These are phyloP conservation scores for Brachymystax lenok DNA, from an alignment of 2,797 vertebrate species.

Conservation along the genomic window DNA sequence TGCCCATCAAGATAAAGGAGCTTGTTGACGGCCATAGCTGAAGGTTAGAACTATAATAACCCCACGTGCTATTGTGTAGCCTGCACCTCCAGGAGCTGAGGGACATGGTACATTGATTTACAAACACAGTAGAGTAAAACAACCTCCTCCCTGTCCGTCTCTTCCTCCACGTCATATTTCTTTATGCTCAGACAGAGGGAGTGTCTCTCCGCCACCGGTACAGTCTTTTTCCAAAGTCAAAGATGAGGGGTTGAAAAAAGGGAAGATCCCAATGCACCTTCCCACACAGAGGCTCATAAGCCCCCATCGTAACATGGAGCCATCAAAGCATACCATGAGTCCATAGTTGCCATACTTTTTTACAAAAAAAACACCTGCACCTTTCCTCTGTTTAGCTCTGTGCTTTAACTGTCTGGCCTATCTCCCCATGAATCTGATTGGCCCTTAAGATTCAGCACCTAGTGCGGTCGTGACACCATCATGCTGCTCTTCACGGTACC, in stretches of 20 bases:
- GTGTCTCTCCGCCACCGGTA: constrained; percentile 49
- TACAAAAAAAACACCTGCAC: background rate
- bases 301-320: background rate
- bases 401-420: background rate
- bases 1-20: constrained; percentile 69
- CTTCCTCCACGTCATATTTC: constrained; percentile 42
- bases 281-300: background rate
- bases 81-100: constrained; percentile 60
- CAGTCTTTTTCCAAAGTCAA: constrained; percentile 52
- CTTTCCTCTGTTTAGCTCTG: background rate
- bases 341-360: too few relatives aligned
- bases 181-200: constrained; percentile 24
- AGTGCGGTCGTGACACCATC: constrained; percentile 49
- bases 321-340: too few relatives aligned
- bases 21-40: constrained; percentile 58
- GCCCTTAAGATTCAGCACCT: constrained; percentile 63
- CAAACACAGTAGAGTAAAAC: constrained; percentile 57
- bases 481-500: constrained; percentile 59
- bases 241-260: constrained; percentile 19
- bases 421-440: constrained; percentile 43
- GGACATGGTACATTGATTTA: constrained; percentile 64
- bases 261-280: background rate
- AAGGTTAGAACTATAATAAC: constrained; percentile 62
- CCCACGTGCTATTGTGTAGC: constrained; percentile 60
- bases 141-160: constrained; percentile 43